Base-by-base conservation (phyloP, 1,140 invertebrate species). In the Rhagoletis zephyria region DNA sequence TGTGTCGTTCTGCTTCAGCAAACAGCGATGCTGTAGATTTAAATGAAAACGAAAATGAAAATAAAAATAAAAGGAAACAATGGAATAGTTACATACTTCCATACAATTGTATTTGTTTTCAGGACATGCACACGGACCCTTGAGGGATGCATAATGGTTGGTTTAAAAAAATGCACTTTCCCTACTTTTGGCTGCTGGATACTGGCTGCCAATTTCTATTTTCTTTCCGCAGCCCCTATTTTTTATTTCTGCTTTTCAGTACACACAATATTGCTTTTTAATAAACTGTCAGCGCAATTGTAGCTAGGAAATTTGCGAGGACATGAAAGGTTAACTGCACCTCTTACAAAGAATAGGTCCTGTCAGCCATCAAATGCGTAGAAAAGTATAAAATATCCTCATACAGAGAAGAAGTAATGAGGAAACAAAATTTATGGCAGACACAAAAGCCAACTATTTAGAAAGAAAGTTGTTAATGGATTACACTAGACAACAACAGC, bases 201-300 rank as follows among this genome's bases (percentile, higher is more conserved):
- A n/a, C n/a, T n/a, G 2, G 30, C n/a, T 67, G 30, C 3, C 19
- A 14, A 40, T 7, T 56, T 7, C 51, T 56, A 1, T 56, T 7
- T 56, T 56, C 1, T 5, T 56, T 56, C 10, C 51, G 5, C 51
- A 56, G 51, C 10, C 3, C 51, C 0, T 56, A 56, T 56, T 56
- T 56, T 56, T 63, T 63, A 63, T 67, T 67, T 30, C 30, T 30
- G 30, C 30, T 30, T 51, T 77, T 9, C 74, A 81, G 61, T 14
- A 81, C 74, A 56, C 48, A 65, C 60, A 63, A 63, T 86, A 86
- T 86, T 86, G 85, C 85, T 86, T 64, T 86, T 86, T 86, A 86
- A 86, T 86, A 86, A 86, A 86, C 59, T 56, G 74, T n/a, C 74
- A 19, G 81, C 6, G 30, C 85, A n/a, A 42, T 51, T 48, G 59